phyloP scores from a whole-genome alignment of 2,113 vertebrate genomes.

The Bujurquina vittata region DNA sequence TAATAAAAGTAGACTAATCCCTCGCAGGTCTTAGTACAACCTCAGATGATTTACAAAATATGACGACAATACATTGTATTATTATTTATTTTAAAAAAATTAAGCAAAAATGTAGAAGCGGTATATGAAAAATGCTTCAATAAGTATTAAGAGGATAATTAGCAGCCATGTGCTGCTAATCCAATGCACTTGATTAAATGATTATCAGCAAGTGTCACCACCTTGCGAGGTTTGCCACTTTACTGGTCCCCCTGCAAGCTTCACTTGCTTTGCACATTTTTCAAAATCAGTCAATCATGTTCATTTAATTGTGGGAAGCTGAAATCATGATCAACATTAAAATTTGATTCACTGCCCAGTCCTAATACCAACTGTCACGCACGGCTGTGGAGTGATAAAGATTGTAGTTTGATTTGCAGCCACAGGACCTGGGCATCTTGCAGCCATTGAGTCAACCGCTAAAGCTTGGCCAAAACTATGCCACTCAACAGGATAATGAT shows the following conservation, averaged over 20 bases:
- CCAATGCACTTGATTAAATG: not conserved
- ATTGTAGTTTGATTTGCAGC: fast-evolving
- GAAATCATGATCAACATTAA: not conserved
- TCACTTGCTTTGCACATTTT: too few species aligned
- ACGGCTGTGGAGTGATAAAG: not conserved
- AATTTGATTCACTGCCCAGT: not conserved
- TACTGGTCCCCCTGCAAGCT: too few species aligned
- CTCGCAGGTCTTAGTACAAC: not conserved
- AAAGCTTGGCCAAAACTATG: fast-evolving
- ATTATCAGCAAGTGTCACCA: not conserved
- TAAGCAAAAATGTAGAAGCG: fast-evolving
- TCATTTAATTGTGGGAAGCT: too few species aligned
- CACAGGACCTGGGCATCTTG: too few species aligned
- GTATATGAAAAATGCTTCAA: not conserved
- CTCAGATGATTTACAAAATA: not conserved
- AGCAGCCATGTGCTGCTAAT: not conserved
- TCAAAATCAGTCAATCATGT: not conserved
- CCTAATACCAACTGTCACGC: not conserved
- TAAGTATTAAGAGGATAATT: not conserved
- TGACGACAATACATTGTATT: not conserved
- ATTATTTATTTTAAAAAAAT: not conserved
- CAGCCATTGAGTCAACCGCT: not conserved
- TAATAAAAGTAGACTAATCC: not conserved
- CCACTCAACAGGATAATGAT: not conserved
- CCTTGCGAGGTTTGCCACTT: too few species aligned